Evolutionary conservation across 2,888 invertebrate species (phyloP).

Genomic region (Melieria picta): DNA sequence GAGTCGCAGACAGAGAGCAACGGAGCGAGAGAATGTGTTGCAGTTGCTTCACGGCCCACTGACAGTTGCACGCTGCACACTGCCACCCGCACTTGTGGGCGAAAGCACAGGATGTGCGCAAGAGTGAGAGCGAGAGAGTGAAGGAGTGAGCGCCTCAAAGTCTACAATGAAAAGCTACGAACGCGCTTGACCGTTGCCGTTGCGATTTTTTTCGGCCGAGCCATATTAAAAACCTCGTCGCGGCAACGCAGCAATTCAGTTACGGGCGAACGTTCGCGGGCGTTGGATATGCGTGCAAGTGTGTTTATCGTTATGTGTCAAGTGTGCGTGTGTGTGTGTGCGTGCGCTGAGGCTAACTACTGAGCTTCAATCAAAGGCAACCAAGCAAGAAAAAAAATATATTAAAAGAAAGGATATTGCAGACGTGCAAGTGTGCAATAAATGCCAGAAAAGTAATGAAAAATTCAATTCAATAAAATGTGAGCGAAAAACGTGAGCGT

Average conservation of each 20-base stretch:
- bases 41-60: no score
- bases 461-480: not conserved
- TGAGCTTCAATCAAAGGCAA: no score
- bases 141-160: not conserved
- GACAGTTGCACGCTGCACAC: no score
- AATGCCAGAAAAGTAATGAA: not conserved
- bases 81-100: no score
- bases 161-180: not conserved
- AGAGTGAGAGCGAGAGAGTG: not conserved
- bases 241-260: conserved; percentile 21
- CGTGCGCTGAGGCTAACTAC: not conserved
- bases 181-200: no score
- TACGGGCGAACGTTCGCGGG: conserved; percentile 24
- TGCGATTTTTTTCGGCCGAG: no score
- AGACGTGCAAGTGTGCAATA: no score
- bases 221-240: conserved; percentile 21
- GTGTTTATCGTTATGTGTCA: not conserved
- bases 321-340: conserved; percentile 5
- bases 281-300: conserved; percentile 19
- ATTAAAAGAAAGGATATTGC: no score
- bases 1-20: no score
- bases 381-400: no score
- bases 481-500: not conserved
- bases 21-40: no score
- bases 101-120: conserved; percentile 14